Base-by-base conservation (phyloP, 1,140 invertebrate species). In the Diploscapter pachys region DNA sequence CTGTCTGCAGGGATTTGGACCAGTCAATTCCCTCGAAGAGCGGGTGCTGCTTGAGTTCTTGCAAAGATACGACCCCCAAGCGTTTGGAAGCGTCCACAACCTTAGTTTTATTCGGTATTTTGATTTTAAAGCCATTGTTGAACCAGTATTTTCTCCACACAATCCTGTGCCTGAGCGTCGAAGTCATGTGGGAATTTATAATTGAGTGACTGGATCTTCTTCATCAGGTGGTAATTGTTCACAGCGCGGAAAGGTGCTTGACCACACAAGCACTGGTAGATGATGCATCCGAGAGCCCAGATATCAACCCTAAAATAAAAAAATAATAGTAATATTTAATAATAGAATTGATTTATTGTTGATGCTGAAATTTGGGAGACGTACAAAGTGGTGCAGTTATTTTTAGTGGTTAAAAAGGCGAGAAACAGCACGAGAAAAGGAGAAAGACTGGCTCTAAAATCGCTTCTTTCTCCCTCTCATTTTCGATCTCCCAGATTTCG, bases 241-340 rank as follows among this genome's bases (percentile, higher is more conserved):
- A 92, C 90, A 85, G 92, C 93, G 77, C 92, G 89, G 87, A 98
- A 98, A 0, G 95, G 95, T 51, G 93, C 93, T 80, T 92, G 82
- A 5, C 95, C 94, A 5, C 93, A 90, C 50, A 96, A 90, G 92
- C 98, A 94, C 88, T 98, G 95, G 87, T 94, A 98, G 63, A 98
- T 88, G 73, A 98, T 95, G 86, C 95, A 98, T 5, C 95, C 96
- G 49, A 96, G 88, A 0, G 95, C 95, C 96, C 96, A 98, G 9
- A 98, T 87, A 87, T 98, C 96, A 4, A 92, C 92, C 48, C 93
- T 91, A 31, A 31, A 31, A 31, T 31, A 72, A 66, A 72, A 54
- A 13, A 9, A 50, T 63, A 48, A 63, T 48, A 63, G 5, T 63
- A 31, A 31, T 31, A 31, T 31, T 31, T 31, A 31, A 1, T 1